Conservation (phyloP, 2,888 invertebrate species). For the Tupiocoris notatus region DNA sequence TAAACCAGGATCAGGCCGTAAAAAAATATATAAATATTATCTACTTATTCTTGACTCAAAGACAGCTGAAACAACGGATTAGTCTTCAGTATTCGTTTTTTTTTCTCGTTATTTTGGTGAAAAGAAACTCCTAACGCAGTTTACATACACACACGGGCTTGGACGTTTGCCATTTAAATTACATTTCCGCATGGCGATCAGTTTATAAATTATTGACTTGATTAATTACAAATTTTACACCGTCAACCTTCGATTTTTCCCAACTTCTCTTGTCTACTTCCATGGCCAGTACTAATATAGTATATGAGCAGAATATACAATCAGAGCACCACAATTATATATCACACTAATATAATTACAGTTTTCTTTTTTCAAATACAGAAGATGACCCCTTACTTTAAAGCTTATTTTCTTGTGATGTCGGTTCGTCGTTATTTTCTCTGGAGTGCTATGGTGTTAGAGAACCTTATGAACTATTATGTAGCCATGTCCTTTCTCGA, state of each 20-base stretch:
- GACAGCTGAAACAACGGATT: conserved; percentile 30
- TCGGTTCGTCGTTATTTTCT: background rate
- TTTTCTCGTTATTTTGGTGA: conserved; percentile 3
- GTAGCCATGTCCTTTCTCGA: conserved; percentile 34
- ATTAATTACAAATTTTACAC: conserved; percentile 48
- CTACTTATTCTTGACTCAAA: conserved; percentile 14
- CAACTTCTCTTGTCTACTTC: conserved; percentile 29
- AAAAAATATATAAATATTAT: conserved; percentile 38
- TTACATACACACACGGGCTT: conserved; percentile 22
- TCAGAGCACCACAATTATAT: conserved; percentile 49
- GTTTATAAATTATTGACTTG: conserved; percentile 35
- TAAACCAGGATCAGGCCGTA: conserved; percentile 34
- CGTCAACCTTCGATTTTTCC: conserved; percentile 41
- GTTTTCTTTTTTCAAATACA: conserved; percentile 37
- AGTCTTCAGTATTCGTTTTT: conserved; percentile 36
- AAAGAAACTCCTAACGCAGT: conserved; percentile 35
- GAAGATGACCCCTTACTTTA: conserved; percentile 42
- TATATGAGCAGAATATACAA: conserved; percentile 48
- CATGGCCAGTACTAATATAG: conserved; percentile 44
- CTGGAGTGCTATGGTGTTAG: conserved; percentile 44
- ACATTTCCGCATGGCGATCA: conserved; percentile 16
- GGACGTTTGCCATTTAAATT: conserved; percentile 33
- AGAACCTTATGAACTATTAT: conserved; percentile 45
- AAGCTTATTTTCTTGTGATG: conserved; percentile 41
- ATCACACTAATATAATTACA: conserved; percentile 49